A percentile compares a stretch with the other conserved stretches of the same genome.
Evolutionary conservation across 1,140 invertebrate genomes (phyloP).

Genomic region (Zaprionus gabonicus): DNA sequence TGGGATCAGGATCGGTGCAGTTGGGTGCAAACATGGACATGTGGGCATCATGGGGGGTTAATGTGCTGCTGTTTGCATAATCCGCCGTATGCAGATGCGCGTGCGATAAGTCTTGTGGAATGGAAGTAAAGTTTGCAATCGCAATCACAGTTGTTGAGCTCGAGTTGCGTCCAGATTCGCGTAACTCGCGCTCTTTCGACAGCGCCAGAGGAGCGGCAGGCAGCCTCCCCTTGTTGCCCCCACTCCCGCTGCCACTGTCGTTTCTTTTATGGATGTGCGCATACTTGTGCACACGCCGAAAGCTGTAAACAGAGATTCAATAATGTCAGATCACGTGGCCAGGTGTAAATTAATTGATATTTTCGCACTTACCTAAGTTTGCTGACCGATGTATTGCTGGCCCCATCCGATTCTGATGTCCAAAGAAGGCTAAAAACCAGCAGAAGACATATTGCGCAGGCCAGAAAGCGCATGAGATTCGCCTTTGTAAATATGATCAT

Average conservation of each 20-base stretch:
- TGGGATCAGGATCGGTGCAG: constrained; percentile 74
- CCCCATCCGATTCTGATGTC: constrained; percentile 58
- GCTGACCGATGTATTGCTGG: constrained; percentile 60
- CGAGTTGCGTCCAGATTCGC: constrained; percentile 46
- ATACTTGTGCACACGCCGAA: constrained; percentile 76
- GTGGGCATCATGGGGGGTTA: constrained; percentile 32
- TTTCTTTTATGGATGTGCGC: constrained; percentile 63
- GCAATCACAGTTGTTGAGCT: constrained; percentile 75
- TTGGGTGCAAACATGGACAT: constrained; percentile 44
- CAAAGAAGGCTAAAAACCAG: constrained; percentile 72
- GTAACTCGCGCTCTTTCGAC: constrained; percentile 55
- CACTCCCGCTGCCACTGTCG: constrained; percentile 28
- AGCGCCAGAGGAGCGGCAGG: constrained; percentile 61
- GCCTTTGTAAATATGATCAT: constrained; percentile 71
- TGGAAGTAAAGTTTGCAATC: constrained; percentile 78
- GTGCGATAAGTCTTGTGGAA: constrained; percentile 76
- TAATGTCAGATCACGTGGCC: background rate
- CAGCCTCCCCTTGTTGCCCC: constrained; percentile 30
- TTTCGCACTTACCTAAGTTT: constrained; percentile 61
- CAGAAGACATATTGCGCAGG: constrained; percentile 65
- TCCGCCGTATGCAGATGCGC: constrained; percentile 43
- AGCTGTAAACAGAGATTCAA: constrained; percentile 39
- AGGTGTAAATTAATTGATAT: background rate
- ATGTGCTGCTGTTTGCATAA: constrained; percentile 41
- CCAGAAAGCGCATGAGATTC: constrained; percentile 71